Evolutionary conservation across 2,797 vertebrate species (phyloP).

Genomic region (Characodon lateralis): DNA sequence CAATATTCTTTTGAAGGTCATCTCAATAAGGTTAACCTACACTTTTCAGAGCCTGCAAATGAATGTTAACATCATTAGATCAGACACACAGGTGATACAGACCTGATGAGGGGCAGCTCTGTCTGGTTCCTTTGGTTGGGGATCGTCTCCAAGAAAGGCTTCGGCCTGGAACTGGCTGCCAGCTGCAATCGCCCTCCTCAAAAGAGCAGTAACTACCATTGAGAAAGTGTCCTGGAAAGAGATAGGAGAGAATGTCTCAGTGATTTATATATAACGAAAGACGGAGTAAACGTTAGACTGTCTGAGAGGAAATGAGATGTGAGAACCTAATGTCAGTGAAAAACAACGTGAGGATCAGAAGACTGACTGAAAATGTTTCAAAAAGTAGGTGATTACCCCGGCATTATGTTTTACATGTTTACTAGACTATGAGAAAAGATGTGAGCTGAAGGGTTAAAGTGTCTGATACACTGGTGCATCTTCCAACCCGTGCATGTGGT

Average conservation of each 20-base stretch:
- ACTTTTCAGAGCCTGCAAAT: constrained; percentile 16
- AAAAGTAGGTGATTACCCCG: background rate
- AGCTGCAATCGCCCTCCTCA: constrained; percentile 90
- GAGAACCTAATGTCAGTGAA: constrained; percentile 24
- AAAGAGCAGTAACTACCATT: constrained; percentile 93
- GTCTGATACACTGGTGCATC: background rate
- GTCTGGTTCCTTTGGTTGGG: constrained; percentile 71
- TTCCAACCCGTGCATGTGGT: background rate
- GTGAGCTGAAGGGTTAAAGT: background rate
- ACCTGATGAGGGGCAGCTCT: constrained; percentile 75
- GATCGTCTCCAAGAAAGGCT: constrained; percentile 83
- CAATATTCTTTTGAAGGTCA: constrained; percentile 9
- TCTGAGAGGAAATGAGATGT: constrained; percentile 48
- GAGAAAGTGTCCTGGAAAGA: constrained; percentile 86
- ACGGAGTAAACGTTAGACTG: constrained; percentile 9
- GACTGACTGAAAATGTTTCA: too few relatives aligned
- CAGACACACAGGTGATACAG: background rate
- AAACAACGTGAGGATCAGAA: background rate
- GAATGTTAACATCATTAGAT: constrained; percentile 15
- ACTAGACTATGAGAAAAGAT: too few relatives aligned
- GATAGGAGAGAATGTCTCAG: constrained; percentile 51
- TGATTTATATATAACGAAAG: constrained; percentile 9
- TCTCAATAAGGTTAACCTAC: constrained; percentile 31
- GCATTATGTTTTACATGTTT: background rate
- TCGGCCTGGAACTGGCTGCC: constrained; percentile 77